Base-by-base conservation (phyloP, 1,140 invertebrate genomes). In the Ceratoteleas bidentatus region DNA sequence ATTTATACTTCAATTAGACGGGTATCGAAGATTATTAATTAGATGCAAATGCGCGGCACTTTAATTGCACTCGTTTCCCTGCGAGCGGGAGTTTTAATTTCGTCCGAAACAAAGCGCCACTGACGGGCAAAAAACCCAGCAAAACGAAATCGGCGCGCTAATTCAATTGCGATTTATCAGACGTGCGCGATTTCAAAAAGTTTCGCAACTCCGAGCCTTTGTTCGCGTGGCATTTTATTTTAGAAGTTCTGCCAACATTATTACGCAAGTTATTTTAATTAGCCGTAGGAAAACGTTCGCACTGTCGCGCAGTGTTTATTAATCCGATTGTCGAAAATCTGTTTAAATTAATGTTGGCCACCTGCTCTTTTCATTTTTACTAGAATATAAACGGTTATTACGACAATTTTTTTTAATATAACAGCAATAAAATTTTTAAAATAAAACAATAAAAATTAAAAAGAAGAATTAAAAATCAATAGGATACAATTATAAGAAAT, bases 1-100 rank as follows among this genome's bases (percentile, higher is more conserved):
- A 56, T 56, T 56, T 56, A 36, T 56, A 13, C 36, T 56, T 36
- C 33, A 56, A 56, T 56, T 56, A 56, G 53, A 56, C 32, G 24
- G 58, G n/a, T n/a, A 61, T 61, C 43, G 43, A 61, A 47, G 58
- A 61, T 61, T 61, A 61, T 61, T 61, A 61, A 61, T 49, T 61
- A 61, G 58, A 61, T 61, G 40, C 24, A 49, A 61, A 49, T 49
- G 13, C 15, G 13, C 3, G 8, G 58, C 40, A 24, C 43, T 61
- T 49, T 61, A 61, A 61, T 49, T 61, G 43, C 56, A 45, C 1
- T 47, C 45, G 45, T 47, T 14, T 0, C n/a, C 45, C 36, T 58
- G 15, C 13, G 36, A 43, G 11, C 15, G 15, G 14, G 38, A 16
- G 14, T 24, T 43, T 47, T 47, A 47, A 47, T 47, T 47, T 47